These are phyloP conservation scores for Cryptoprocta ferox DNA, from an alignment of 2,797 vertebrate species.

Conservation along the genomic window DNA sequence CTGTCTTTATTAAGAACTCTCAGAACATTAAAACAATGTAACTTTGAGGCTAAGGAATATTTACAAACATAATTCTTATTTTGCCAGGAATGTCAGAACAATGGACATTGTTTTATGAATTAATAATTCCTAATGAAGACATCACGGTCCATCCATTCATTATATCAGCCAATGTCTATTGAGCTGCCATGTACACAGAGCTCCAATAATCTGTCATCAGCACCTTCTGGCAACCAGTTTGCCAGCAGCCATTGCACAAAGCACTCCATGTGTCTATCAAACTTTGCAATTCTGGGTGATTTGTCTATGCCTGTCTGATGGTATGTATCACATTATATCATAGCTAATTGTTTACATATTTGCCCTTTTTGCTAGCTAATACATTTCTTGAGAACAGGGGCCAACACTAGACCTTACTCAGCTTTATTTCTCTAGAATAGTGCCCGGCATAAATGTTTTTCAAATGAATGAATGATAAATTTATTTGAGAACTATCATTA, in stretches of 20 bases:
- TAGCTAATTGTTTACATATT: background rate
- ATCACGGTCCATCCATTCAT: background rate
- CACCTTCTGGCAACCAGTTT: background rate
- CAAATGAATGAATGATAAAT: background rate
- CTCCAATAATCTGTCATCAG: background rate
- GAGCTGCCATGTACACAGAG: background rate
- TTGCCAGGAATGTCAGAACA: background rate
- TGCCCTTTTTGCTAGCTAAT: background rate
- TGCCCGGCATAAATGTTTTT: background rate
- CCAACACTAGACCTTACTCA: background rate
- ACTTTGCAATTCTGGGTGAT: background rate
- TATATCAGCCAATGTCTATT: background rate
- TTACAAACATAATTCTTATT: constrained; percentile 46
- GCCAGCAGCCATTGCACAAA: background rate
- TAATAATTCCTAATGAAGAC: background rate
- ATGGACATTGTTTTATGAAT: constrained; percentile 28
- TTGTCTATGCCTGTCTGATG: background rate
- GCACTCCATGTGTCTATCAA: background rate
- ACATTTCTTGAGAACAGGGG: background rate
- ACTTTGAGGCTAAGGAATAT: background rate
- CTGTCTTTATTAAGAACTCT: constrained; percentile 41
- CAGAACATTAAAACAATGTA: constrained; percentile 49
- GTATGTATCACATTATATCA: background rate
- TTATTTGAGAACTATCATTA: constrained; percentile 3
- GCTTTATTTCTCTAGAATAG: constrained; percentile 19